Percentiles rank a stretch among this genome's conserved stretches.
Conservation (phyloP, 2,888 invertebrate species). For the Ectemnius cavifrons region DNA sequence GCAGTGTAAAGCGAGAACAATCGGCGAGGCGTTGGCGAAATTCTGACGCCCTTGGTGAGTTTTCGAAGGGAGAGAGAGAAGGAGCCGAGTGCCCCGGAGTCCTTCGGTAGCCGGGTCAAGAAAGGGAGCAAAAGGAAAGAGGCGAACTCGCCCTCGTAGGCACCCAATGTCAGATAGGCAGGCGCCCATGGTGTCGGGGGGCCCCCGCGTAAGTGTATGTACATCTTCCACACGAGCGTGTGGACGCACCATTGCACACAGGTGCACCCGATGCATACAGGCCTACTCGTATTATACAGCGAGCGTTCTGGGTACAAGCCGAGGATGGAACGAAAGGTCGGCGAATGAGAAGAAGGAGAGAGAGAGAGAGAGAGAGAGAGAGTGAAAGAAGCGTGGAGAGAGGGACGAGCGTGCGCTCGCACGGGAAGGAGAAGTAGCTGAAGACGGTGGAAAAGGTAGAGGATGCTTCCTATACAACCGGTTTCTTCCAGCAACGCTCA, state of each 20-base stretch:
- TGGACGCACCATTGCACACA: neutral
- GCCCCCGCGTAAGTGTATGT: constrained; percentile 51
- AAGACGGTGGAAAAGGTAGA: constrained; percentile 46
- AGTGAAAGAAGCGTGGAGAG: constrained; percentile 13
- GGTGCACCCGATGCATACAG: constrained; percentile 11
- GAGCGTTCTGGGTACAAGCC: constrained; percentile 37
- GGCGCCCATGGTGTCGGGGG: constrained; percentile 62
- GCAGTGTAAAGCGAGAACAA: constrained; percentile 3
- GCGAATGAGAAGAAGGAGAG: constrained; percentile 52
- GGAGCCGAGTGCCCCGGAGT: constrained; percentile 22
- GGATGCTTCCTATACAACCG: constrained; percentile 70
- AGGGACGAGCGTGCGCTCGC: neutral
- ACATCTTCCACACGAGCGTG: constrained; percentile 16
- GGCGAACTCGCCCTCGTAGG: constrained; percentile 59
- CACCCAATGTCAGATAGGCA: constrained; percentile 64
- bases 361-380: constrained; percentile 35
- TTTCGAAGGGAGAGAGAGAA: constrained; percentile 25
- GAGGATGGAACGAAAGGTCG: constrained; percentile 61
- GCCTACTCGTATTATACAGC: constrained; percentile 41
- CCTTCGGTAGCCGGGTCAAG: constrained; percentile 56
- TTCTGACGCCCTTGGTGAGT: constrained; percentile 46
- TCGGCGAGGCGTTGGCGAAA: constrained; percentile 52
- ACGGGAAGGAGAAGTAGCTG: constrained; percentile 27
- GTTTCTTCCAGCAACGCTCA: constrained; percentile 63
- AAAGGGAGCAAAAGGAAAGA: constrained; percentile 50